A percentile compares a stretch with the other conserved stretches of the same genome.
Evolutionary conservation across 2,888 invertebrate genomes (phyloP).

Genomic region (Oscheius sp.): DNA sequence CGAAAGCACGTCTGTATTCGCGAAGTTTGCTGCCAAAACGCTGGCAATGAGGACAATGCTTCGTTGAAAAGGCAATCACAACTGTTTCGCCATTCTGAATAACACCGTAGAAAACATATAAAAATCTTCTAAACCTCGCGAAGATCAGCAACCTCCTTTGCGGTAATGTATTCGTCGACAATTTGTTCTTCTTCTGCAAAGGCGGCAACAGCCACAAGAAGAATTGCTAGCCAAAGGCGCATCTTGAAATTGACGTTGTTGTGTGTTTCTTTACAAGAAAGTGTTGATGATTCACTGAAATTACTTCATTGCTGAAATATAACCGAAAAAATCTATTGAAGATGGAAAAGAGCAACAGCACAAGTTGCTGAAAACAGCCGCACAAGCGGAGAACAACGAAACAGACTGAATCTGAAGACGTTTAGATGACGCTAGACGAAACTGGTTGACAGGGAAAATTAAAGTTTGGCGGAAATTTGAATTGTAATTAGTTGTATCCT

Average conservation of each 20-base stretch:
- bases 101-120: background rate
- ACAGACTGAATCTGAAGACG: too few species aligned
- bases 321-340: too few species aligned
- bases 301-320: too few species aligned
- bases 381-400: too few species aligned
- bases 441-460: too few species aligned
- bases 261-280: too few species aligned
- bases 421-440: too few species aligned
- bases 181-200: slow-evolving; percentile 3
- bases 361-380: too few species aligned
- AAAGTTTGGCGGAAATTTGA: too few species aligned
- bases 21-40: slow-evolving; percentile 12
- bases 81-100: slow-evolving; percentile 30
- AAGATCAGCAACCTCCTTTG: background rate
- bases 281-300: too few species aligned
- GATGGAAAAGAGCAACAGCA: too few species aligned
- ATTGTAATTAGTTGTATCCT: too few species aligned
- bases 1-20: background rate
- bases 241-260: background rate
- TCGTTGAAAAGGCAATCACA: slow-evolving; percentile 23
- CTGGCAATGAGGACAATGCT: slow-evolving; percentile 29
- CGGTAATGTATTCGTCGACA: slow-evolving; percentile 11
- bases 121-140: slow-evolving; percentile 3
- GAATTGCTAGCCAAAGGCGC: slow-evolving; percentile 8
- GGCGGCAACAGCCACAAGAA: background rate